Evolutionary conservation across 2,113 vertebrate genomes (phyloP).

Genomic region (Scalopus aquaticus): DNA sequence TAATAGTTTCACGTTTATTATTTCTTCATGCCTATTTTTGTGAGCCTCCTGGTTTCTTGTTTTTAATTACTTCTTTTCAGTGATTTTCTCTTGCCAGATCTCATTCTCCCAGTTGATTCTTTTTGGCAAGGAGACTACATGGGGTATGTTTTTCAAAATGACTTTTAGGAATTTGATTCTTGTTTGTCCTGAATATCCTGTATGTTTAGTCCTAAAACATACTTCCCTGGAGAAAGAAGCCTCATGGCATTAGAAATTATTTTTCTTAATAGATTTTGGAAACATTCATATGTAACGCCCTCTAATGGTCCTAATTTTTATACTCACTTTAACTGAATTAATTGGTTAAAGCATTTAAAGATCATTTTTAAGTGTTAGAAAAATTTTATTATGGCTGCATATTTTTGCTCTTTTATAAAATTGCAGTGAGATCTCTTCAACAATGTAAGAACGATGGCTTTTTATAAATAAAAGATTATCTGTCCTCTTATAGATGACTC

Average conservation of each 20-base stretch:
- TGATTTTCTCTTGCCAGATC: constrained; percentile 11
- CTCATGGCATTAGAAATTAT: not conserved
- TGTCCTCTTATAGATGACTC: not conserved
- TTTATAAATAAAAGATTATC: not conserved
- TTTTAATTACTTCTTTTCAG: constrained; percentile 24
- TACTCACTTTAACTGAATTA: not conserved
- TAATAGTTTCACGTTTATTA: not conserved
- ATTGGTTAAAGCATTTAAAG: not conserved
- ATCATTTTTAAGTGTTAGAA: not conserved
- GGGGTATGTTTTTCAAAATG: not conserved
- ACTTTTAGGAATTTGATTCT: not conserved
- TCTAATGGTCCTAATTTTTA: not conserved
- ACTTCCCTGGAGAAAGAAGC: not conserved
- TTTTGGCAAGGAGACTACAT: constrained; percentile 36
- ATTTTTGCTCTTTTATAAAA: not conserved
- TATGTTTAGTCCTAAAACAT: not conserved
- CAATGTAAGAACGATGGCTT: not conserved
- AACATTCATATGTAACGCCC: not conserved
- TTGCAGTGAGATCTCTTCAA: not conserved
- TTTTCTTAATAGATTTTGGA: not conserved
- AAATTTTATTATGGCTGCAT: not conserved
- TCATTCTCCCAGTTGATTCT: not conserved
- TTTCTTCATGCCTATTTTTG: constrained; percentile 3
- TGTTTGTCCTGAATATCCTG: not conserved
- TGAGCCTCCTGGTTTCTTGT: not conserved